phyloP scores from a whole-genome alignment of 2,113 vertebrate species.

The Dendrocopos noguchii region DNA sequence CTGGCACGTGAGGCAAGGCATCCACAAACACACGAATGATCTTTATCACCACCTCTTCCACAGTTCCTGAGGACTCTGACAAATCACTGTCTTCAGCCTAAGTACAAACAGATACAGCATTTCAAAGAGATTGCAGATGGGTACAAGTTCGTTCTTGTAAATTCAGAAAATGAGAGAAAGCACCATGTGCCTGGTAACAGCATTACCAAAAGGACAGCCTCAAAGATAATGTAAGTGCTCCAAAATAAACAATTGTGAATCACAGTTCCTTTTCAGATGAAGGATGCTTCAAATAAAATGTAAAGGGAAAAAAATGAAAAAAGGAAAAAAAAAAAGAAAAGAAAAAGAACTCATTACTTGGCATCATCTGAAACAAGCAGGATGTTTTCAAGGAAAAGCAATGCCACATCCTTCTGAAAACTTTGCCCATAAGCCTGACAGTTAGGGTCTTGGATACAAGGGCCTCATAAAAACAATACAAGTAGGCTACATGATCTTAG shows the following conservation, averaged over 20 bases:
- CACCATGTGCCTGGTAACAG: fast-evolving
- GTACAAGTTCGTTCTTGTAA: not conserved
- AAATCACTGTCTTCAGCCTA: conserved; percentile 83
- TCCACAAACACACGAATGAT: conserved; percentile 91
- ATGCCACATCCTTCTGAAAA: not conserved
- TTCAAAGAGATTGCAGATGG: not conserved
- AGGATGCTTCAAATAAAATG: not conserved
- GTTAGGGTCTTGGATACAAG: not conserved
- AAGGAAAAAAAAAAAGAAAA: too few relatives aligned
- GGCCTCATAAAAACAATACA: not conserved
- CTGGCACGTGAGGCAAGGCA: conserved; percentile 91
- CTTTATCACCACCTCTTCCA: conserved; percentile 82
- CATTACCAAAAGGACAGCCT: not conserved
- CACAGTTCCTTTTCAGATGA: not conserved
- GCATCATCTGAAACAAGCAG: not conserved
- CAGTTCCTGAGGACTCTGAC: conserved; percentile 58
- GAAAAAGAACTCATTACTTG: not conserved
- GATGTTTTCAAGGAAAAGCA: not conserved
- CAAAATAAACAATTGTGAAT: not conserved
- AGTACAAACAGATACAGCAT: not conserved
- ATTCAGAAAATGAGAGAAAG: not conserved
- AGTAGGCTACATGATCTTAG: not conserved
- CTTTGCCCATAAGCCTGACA: not conserved
- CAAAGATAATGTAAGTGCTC: fast-evolving
- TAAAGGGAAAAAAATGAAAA: fast-evolving